Conservation (phyloP, 2,113 vertebrate genomes). For the Corydoras maculifer region DNA sequence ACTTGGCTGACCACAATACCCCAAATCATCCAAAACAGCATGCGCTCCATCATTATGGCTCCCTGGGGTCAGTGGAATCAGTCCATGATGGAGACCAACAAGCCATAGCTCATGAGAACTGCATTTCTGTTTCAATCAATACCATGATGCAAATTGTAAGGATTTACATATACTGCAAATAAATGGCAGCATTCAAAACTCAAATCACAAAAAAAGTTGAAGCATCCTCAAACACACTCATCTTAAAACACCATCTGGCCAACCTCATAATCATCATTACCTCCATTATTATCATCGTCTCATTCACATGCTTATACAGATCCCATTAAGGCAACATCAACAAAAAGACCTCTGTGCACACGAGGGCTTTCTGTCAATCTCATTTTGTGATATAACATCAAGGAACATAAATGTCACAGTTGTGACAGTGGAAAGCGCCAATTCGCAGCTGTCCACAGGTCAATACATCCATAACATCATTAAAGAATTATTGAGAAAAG, state of each 20-base stretch:
- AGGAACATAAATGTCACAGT: constrained; percentile 20
- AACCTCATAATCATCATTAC: neutral
- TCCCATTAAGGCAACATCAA: constrained; percentile 45
- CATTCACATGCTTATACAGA: constrained; percentile 17
- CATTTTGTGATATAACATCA: constrained; percentile 24
- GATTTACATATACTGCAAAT: constrained; percentile 18
- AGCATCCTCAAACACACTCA: constrained; percentile 32
- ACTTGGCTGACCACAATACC: neutral
- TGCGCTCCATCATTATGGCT: neutral
- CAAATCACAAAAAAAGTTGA: constrained; percentile 27
- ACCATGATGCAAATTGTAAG: constrained; percentile 13
- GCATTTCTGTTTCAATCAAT: neutral
- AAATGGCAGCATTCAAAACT: neutral
- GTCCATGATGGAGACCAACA: constrained; percentile 1
- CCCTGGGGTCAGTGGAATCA: neutral
- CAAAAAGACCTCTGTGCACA: constrained; percentile 30
- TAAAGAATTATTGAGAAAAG: constrained; percentile 27
- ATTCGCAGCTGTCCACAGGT: constrained; percentile 20
- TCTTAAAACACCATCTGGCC: neutral
- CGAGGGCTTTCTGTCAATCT: constrained; percentile 19
- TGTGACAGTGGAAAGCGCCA: constrained; percentile 18
- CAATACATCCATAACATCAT: constrained; percentile 14
- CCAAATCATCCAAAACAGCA: constrained; percentile 7
- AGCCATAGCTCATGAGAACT: neutral
- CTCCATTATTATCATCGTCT: constrained; percentile 1